Evolutionary conservation across 2,888 invertebrate genomes (phyloP).

Genomic region (Baronia brevicornis): DNA sequence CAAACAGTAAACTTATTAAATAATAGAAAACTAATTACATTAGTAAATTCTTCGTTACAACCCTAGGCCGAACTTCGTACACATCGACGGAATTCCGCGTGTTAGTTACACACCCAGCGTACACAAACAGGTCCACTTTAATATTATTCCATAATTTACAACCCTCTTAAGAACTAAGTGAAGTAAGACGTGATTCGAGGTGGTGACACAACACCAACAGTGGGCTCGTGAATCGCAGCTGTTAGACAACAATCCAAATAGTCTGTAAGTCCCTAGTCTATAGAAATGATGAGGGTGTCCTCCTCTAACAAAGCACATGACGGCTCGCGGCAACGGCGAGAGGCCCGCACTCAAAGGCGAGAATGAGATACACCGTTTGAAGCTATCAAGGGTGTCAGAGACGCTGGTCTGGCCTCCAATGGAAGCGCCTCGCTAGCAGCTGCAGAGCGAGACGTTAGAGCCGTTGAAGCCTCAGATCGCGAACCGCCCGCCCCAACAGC

Average conservation of each 20-base stretch:
- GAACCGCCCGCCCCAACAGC: conserved; percentile 39
- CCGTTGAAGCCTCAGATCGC: conserved; percentile 69
- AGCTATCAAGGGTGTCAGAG: conserved; percentile 50
- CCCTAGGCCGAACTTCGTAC: conserved; percentile 47
- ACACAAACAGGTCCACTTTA: conserved; percentile 16
- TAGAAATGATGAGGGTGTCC: conserved; percentile 54
- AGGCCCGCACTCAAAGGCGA: conserved; percentile 60
- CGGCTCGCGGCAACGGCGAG: conserved; percentile 44
- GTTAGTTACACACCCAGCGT: conserved; percentile 26
- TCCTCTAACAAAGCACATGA: conserved; percentile 43
- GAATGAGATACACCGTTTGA: conserved; percentile 56
- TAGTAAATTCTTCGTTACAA: conserved; percentile 71
- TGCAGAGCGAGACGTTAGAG: conserved; percentile 63
- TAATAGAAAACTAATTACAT: conserved; percentile 53
- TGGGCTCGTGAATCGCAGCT: conserved; percentile 44
- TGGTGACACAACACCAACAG: conserved; percentile 26
- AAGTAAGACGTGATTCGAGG: too few species aligned
- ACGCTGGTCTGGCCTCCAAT: conserved; percentile 47
- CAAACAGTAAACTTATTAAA: conserved; percentile 52
- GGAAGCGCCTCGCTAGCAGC: conserved; percentile 49
- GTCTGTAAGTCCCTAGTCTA: conserved; percentile 39
- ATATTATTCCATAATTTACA: conserved; percentile 13
- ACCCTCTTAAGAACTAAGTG: conserved; percentile 2
- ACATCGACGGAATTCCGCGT: conserved; percentile 21
- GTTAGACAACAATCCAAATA: conserved; percentile 18